phyloP scores from a whole-genome alignment of 2,113 vertebrate genomes.

The Athene noctua region DNA sequence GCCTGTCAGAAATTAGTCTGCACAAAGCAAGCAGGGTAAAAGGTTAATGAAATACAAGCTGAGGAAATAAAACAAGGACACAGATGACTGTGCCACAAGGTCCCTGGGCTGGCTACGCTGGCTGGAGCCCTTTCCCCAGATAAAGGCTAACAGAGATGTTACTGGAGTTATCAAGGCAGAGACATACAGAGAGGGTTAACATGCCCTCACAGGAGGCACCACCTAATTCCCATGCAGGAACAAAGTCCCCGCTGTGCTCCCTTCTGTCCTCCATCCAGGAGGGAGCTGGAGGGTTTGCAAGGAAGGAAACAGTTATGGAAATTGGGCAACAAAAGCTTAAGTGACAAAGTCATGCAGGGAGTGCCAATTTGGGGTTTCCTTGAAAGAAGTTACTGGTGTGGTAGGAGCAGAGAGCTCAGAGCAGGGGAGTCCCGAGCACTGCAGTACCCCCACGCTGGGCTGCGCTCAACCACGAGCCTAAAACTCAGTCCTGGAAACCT shows the following conservation, averaged over 20 bases:
- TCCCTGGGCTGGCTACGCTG: fast-evolving
- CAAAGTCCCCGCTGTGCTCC: not conserved
- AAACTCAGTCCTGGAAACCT: not conserved
- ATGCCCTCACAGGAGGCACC: not conserved
- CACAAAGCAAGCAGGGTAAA: not conserved
- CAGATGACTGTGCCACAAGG: not conserved
- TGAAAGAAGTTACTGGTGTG: not conserved
- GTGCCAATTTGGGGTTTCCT: not conserved
- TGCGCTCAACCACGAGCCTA: not conserved
- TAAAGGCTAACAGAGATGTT: not conserved
- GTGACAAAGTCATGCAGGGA: not conserved
- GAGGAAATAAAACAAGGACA: slow-evolving; percentile 8
- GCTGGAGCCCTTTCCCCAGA: not conserved
- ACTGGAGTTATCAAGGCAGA: not conserved
- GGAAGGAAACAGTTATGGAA: not conserved
- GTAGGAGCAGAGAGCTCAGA: not conserved
- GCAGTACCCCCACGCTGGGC: not conserved
- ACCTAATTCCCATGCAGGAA: not conserved
- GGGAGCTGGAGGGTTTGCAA: not conserved
- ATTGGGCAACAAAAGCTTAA: not conserved
- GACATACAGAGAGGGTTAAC: fast-evolving
- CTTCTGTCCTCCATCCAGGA: not conserved
- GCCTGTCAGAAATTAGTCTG: not conserved
- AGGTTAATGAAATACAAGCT: slow-evolving; percentile 30
- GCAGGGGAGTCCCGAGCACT: fast-evolving